phyloP scores from a whole-genome alignment of 2,888 invertebrate species.

The Calliphora vomitoria region DNA sequence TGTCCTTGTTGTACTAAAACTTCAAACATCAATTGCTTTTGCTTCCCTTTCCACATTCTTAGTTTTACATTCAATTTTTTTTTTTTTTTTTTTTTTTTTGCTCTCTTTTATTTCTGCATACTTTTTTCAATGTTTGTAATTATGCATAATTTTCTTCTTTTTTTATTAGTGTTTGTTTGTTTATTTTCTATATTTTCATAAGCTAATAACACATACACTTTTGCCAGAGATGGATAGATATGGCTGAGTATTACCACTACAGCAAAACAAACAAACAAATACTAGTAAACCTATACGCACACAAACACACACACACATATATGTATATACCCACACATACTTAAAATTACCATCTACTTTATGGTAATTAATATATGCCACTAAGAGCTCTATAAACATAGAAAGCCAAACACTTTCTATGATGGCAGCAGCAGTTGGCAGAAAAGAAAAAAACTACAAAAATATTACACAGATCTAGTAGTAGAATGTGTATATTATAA shows the following conservation, averaged over 20 bases:
- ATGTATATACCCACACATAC: slow-evolving; percentile 18
- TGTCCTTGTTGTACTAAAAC: too few relatives aligned
- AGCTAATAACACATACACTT: slow-evolving; percentile 59
- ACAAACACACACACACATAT: slow-evolving; percentile 16
- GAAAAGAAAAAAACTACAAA: background rate
- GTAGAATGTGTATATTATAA: slow-evolving; percentile 45
- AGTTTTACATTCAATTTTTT: too few relatives aligned
- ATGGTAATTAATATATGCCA: slow-evolving; percentile 74
- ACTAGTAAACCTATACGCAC: slow-evolving; percentile 2
- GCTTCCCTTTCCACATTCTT: too few relatives aligned
- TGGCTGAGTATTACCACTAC: slow-evolving; percentile 43
- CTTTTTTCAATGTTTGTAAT: slow-evolving; percentile 7
- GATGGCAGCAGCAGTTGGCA: slow-evolving; percentile 37
- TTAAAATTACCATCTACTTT: slow-evolving; percentile 70
- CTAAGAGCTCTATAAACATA: slow-evolving; percentile 73
- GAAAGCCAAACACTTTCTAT: slow-evolving; percentile 68
- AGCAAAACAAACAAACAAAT: slow-evolving; percentile 59
- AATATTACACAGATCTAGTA: slow-evolving; percentile 13
- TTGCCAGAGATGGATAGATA: slow-evolving; percentile 23
- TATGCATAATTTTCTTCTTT: slow-evolving; percentile 12
- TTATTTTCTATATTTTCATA: slow-evolving; percentile 50
- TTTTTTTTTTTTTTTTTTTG: too few relatives aligned
- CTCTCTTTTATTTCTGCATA: too few relatives aligned
- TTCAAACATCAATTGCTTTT: too few relatives aligned
- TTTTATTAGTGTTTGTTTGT: slow-evolving; percentile 19